Conservation (phyloP, 2,113 vertebrate species). For the Oryctolagus cuniculus region DNA sequence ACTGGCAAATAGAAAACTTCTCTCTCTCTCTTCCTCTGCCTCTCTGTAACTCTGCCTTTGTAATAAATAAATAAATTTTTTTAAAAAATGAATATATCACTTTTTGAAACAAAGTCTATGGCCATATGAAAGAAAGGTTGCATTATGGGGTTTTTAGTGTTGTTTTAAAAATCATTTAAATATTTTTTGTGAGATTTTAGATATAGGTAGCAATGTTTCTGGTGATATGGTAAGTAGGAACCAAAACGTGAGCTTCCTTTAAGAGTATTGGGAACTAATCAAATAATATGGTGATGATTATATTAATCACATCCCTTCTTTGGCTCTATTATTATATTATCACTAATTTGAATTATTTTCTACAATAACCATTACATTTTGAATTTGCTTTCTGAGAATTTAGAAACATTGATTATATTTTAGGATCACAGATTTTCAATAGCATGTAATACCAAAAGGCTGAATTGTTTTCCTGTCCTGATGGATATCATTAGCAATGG, state of each 20-base stretch:
- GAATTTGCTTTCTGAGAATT: neutral
- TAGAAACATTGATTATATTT: neutral
- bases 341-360: neutral
- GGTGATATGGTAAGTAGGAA: neutral
- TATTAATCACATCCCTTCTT: neutral
- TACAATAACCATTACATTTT: neutral
- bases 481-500: constrained; percentile 93
- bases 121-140: neutral
- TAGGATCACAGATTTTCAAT: constrained; percentile 89
- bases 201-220: neutral
- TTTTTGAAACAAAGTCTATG: neutral
- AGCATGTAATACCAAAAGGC: constrained; percentile 91
- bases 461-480: constrained; percentile 91
- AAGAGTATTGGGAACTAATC: neutral
- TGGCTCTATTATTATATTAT: neutral
- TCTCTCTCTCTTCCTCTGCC: no score
- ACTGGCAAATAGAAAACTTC: no score
- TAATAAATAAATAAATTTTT: no score
- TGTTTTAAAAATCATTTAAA: neutral
- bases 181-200: neutral
- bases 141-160: neutral
- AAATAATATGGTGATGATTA: neutral
- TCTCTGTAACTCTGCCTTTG: no score
- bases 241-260: neutral
- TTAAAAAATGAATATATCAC: neutral